Base-by-base conservation (phyloP, 1,140 invertebrate genomes). In the Platyscapa corneri region DNA sequence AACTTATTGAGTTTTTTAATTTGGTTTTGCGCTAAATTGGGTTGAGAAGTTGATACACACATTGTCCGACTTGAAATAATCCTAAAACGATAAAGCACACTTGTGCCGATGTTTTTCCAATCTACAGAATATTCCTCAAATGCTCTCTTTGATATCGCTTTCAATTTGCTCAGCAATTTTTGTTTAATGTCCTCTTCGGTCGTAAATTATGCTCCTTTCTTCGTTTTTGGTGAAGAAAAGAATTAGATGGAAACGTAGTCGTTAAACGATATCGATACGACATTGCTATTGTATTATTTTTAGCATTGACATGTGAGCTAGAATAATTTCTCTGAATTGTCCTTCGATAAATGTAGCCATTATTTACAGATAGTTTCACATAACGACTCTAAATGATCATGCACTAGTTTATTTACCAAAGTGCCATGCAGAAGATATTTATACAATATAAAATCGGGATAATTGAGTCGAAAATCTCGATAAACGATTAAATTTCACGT, bases 361-460 rank as follows among this genome's bases (percentile, higher is more conserved):
- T 72, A 32, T 39, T 37, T 72, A 72, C 67, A 32, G 67, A 37
- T 39, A 72, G 34, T 72, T 72, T 37, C 67, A 72, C 37, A 39
- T 39, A 39, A 72, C 67, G n/a, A 32, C 30, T 72, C 67, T 3
- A 23, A 37, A 23, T 23, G 65, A 70, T 34, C 60, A 64, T 64
- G 1, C 32, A 12, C 8, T 67, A 67, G 32, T 67, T 67, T 34
- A 34, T 67, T 67, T 67, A 34, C 64, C 3, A 34, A 3, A 34
- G 30, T 16, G 32, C 14, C 12, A 10, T 14, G 64, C 64, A 67
- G 32, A 14, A 67, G 32, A 30, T 10, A 32, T 32, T 67, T 67
- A 67, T 34, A 67, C 16, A 16, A 30, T 3, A 5, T 5, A 34
- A 67, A 67, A 67, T 32, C 64, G 32, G 12, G 30, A 67, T 67